These are phyloP conservation scores for Australoheros scitulus DNA, from an alignment of 2,113 vertebrate genomes.

Conservation along the genomic window DNA sequence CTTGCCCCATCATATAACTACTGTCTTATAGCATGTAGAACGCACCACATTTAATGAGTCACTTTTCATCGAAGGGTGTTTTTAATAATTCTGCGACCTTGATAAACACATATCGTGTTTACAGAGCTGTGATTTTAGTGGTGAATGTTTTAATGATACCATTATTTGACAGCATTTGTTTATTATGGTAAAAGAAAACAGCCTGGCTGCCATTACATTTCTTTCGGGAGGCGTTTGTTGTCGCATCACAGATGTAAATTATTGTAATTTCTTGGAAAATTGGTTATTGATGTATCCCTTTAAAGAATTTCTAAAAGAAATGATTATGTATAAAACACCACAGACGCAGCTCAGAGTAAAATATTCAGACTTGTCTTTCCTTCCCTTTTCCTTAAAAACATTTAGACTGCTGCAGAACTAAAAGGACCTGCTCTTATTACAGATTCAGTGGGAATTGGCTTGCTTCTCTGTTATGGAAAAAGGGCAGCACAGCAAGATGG, in stretches of 20 bases:
- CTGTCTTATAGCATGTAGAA: not conserved
- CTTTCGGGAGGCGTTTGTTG: no score
- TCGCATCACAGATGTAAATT: not conserved
- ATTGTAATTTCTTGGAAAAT: not conserved
- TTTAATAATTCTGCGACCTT: not conserved
- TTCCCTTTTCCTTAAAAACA: not conserved
- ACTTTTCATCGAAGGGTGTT: not conserved
- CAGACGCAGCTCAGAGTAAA: not conserved
- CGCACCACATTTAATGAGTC: not conserved
- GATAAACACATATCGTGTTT: no score
- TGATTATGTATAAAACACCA: not conserved
- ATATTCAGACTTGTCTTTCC: not conserved
- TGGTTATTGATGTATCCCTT: not conserved
- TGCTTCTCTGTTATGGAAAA: conserved; percentile 6
- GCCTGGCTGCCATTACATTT: no score
- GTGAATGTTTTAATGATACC: no score
- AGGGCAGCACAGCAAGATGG: not conserved
- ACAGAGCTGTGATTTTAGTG: no score
- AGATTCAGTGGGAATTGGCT: not conserved
- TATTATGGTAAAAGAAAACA: no score
- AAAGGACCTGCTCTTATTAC: not conserved
- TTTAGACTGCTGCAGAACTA: not conserved
- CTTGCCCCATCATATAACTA: not conserved
- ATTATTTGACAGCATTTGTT: no score
- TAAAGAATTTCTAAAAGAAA: not conserved